Percentiles rank a stretch among this genome's conserved stretches.
These are phyloP conservation scores for Caretta caretta DNA, from an alignment of 2,113 vertebrate genomes.

Conservation along the genomic window DNA sequence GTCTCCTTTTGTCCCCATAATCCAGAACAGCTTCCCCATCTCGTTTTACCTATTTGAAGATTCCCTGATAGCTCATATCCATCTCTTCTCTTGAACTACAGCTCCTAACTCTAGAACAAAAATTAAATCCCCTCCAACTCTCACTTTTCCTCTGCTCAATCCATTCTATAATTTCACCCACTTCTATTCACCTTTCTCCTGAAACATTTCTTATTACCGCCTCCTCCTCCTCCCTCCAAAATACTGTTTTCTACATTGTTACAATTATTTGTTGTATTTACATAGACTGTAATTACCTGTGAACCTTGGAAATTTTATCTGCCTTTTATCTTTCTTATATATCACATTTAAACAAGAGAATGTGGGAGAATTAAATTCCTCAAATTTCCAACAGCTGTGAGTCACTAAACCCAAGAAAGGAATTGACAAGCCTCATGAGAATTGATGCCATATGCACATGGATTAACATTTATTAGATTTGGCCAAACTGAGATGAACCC, in stretches of 20 bases:
- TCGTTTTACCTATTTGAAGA: background rate
- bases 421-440: background rate
- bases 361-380: background rate
- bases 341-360: background rate
- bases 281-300: background rate
- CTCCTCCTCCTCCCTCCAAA: background rate
- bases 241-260: background rate
- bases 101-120: background rate
- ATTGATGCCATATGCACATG: background rate
- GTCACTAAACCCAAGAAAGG: background rate
- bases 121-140: background rate
- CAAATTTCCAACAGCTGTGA: background rate
- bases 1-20: background rate
- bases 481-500: background rate
- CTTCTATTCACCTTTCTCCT: no score
- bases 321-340: background rate
- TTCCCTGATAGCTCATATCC: background rate
- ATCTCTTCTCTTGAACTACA: background rate
- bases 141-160: background rate
- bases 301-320: background rate
- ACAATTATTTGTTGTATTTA: background rate
- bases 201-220: background rate
- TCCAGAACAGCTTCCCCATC: background rate
- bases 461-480: background rate
- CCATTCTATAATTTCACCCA: no score